phyloP scores from a whole-genome alignment of 1,140 invertebrate genomes.

The Oncopodura yosiiana region DNA sequence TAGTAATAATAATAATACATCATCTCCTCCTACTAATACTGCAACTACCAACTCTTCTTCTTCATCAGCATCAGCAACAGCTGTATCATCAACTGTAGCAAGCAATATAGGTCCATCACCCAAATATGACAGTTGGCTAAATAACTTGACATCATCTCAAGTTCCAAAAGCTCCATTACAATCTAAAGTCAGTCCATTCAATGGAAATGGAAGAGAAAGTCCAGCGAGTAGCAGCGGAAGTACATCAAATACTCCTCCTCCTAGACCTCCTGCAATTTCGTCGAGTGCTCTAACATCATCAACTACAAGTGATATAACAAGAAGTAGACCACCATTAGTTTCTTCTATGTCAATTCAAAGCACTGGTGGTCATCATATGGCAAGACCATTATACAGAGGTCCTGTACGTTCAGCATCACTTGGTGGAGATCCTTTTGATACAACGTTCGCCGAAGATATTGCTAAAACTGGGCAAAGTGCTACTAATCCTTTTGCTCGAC shows the following conservation, averaged over 20 bases:
- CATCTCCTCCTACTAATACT: not conserved
- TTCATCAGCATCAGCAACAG: not conserved
- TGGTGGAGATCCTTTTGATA: slow-evolving; percentile 34
- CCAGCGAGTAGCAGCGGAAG: not conserved
- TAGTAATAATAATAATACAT: not conserved
- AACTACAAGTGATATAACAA: not conserved
- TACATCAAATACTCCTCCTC: slow-evolving; percentile 3
- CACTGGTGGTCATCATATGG: not conserved
- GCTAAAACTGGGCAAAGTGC: slow-evolving; percentile 30
- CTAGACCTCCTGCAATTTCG: not conserved
- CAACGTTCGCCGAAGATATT: slow-evolving; percentile 23
- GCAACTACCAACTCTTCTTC: slow-evolving; percentile 6
- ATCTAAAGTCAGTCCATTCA: slow-evolving; percentile 12
- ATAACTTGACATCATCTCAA: slow-evolving; percentile 19
- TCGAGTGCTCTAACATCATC: not conserved
- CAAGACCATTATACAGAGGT: slow-evolving; percentile 4
- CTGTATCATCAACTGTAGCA: too few relatives aligned
- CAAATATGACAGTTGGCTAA: slow-evolving; percentile 16
- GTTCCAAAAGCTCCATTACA: slow-evolving; percentile 13
- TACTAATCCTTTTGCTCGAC: slow-evolving; percentile 33
- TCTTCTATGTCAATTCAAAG: slow-evolving; percentile 7
- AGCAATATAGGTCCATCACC: not conserved
- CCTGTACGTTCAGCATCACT: slow-evolving; percentile 26
- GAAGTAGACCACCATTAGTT: slow-evolving; percentile 12
- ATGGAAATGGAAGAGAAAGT: not conserved